phyloP scores from a whole-genome alignment of 2,797 vertebrate genomes.

The Melanotaenia trifasciata region DNA sequence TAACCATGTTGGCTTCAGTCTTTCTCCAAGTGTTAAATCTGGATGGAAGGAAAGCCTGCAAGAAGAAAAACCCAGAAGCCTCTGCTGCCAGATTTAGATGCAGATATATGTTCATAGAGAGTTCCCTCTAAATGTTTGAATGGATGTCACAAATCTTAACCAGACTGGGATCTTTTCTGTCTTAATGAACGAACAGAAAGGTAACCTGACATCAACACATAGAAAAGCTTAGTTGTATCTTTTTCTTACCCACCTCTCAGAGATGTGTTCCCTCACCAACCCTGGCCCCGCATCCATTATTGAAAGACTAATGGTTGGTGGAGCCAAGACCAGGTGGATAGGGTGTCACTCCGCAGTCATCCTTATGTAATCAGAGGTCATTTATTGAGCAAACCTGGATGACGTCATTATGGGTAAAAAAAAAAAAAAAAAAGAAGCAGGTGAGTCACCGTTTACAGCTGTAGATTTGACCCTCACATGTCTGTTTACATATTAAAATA shows the following conservation, averaged over 20 bases:
- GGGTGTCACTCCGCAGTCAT: conserved; percentile 58
- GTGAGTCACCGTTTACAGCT: conserved; percentile 20
- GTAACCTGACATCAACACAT: conserved; percentile 39
- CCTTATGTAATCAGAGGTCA: conserved; percentile 67
- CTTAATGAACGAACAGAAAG: conserved; percentile 6
- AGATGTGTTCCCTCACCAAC: conserved; percentile 47
- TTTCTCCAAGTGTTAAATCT: background rate
- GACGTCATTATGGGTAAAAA: conserved; percentile 59
- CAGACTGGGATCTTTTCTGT: background rate
- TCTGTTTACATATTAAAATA: background rate
- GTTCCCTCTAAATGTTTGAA: background rate
- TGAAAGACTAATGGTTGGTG: conserved; percentile 59
- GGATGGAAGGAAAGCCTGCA: background rate
- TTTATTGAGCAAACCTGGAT: conserved; percentile 53
- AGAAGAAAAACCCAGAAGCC: background rate
- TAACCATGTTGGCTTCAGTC: background rate
- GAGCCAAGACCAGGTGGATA: conserved; percentile 53
- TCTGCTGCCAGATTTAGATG: background rate
- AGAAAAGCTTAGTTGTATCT: conserved; percentile 26
- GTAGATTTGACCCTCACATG: background rate
- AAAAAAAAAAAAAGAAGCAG: background rate
- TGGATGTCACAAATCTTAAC: background rate
- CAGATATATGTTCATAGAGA: background rate
- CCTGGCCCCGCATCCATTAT: conserved; percentile 74
- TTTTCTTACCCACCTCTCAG: conserved; percentile 42